Evolutionary conservation across 2,888 invertebrate species (phyloP), one percentile per base, ranked within the genome.

Genomic region (Bombyx huttoni): DNA sequence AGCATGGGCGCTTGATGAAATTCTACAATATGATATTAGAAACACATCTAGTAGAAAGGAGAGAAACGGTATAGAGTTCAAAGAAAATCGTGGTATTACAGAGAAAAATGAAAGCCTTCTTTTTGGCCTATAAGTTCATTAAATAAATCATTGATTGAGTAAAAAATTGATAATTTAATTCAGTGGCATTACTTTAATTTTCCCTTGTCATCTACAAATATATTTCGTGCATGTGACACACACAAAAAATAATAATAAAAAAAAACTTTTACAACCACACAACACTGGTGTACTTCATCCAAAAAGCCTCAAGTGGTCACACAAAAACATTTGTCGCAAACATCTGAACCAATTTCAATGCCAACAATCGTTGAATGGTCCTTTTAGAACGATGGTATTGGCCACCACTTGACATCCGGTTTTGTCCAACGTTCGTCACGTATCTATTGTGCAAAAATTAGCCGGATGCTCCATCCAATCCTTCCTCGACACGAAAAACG

Each of bases 391-490:
- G 24, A 2, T 40, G 40, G 9, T 40, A 40, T 40, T 56, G 53
- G 55, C 46, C 51, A 64, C 58, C 58, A 61, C 63, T 65, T 66
- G 61, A 68, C 62, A 63, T 67, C 72, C 67, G 67, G 64, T 58
- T 24, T 51, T 60, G 34, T 40, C 40, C 40, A 40, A 40, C 7
- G 40, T 40, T 40, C 12, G 40, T 40, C 40, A 63, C 63, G 54
- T 59, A 55, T 65, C 60, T 65, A 70, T 77, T 75, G 73, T 71
- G 62, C 72, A 75, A 76, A 62, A 66, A 62, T 54, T 68, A 65
- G 67, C 75, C 72, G 69, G 68, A 73, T 57, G 62, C 56, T 10
- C 49, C 49, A 56, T 10, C 49, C 49, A 56, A 57, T 57, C 56
- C 62, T 69, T 64, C 65, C 61, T 63, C 45, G 52, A 49, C 48